Evolutionary conservation across 1,140 invertebrate genomes (phyloP), one percentile per base, ranked within the genome.

Genomic region (Trachelipus rathkii): DNA sequence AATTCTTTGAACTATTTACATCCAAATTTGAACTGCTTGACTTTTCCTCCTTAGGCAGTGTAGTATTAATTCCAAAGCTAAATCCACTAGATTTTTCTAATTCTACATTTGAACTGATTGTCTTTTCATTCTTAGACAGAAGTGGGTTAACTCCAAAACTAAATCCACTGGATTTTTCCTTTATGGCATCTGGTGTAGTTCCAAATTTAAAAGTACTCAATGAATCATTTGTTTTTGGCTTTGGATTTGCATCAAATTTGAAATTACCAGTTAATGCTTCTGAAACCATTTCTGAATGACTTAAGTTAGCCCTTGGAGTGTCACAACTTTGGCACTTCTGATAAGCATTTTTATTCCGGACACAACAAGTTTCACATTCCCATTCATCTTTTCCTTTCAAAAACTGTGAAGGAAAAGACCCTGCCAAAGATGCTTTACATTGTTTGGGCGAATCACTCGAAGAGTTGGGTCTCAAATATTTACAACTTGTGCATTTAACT

Each of bases 241-340:
- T 60, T 13, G 11, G 11, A 60, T 60, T 60, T 15, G 19, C 50
- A 15, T 19, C 50, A 19, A 60, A 60, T 19, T 60, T 60, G 19
- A 60, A 60, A 60, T 60, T 60, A 19, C 50, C 50, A 13, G 50
- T 60, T 19, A 60, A 60, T 15, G 50, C 50, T 60, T 60, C 50
- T 15, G 50, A 60, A 60, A 60, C 50, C 8, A 60, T 60, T 4
- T 13, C 19, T 60, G 50, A 60, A 15, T 19, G 50, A 8, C 50
- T 8, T 60, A 60, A 60, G 11, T 8, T 13, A 60, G 19, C 11
- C 19, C 50, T 60, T 15, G 50, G 50, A 60, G 50, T 60, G 4
- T 60, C 50, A 19, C 50, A 60, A 60, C 50, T 60, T 13, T 15
- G 11, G 50, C 50, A 60, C 19, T 60, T 60, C 50, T 60, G 50